Conservation (phyloP, 1,140 invertebrate species). For the Kradibia gibbosae region DNA sequence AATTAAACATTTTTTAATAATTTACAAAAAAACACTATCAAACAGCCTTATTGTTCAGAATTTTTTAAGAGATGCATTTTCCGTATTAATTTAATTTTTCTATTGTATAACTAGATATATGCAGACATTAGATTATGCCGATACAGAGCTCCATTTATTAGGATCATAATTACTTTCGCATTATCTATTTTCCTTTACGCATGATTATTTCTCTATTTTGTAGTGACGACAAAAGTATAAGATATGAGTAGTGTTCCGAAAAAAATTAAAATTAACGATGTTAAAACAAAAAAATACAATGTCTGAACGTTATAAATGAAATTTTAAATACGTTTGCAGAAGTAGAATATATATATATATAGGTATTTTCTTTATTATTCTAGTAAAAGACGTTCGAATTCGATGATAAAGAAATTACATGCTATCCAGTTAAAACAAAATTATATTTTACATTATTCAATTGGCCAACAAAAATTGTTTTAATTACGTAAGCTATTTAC, state of each 20-base stretch:
- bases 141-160: neutral
- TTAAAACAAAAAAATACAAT: constrained; percentile 4
- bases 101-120: constrained; percentile 44
- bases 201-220: neutral
- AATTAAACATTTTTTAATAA: constrained; percentile 24
- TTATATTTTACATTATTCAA: too few species aligned
- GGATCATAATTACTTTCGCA: neutral
- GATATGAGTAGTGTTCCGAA: too few species aligned
- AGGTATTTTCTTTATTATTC: too few species aligned
- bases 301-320: constrained; percentile 33
- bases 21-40: constrained; percentile 27
- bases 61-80: constrained; percentile 30
- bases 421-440: too few species aligned
- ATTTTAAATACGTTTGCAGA: neutral
- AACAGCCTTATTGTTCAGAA: too few species aligned
- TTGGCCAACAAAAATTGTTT: too few species aligned
- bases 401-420: too few species aligned
- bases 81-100: constrained; percentile 9
- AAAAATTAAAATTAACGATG: neutral
- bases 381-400: too few species aligned
- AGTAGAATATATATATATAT: neutral
- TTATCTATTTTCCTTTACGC: neutral
- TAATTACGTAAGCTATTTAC: too few species aligned
- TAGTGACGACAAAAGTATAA: neutral
- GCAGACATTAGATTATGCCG: constrained; percentile 30